These are phyloP conservation scores for Tyria jacobaeae DNA, from an alignment of 2,888 invertebrate genomes.

Conservation along the genomic window DNA sequence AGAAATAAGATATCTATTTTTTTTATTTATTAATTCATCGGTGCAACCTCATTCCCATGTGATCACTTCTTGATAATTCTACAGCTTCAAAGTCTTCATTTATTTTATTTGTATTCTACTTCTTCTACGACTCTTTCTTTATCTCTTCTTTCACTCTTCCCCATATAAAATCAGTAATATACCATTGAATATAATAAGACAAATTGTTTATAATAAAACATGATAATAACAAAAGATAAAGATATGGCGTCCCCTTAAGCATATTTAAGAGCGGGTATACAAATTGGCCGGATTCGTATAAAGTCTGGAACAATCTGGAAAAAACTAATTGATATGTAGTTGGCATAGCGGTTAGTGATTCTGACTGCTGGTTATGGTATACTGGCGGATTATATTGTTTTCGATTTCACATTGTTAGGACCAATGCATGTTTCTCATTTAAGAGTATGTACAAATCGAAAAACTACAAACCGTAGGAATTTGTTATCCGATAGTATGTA, in stretches of 20 bases:
- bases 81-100: background rate
- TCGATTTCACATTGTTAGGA: no score
- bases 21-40: background rate
- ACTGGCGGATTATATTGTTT: no score
- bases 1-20: no score
- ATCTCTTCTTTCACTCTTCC: background rate
- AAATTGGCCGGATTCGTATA: background rate
- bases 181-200: slow-evolving; percentile 7
- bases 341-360: no score
- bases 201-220: background rate
- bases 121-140: slow-evolving; percentile 2
- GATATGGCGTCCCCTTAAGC: slow-evolving; percentile 3
- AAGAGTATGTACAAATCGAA: no score
- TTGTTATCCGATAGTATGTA: no score
- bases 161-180: slow-evolving; percentile 1
- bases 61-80: background rate
- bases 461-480: no score
- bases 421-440: no score
- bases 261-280: slow-evolving; percentile 5
- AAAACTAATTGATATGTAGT: background rate
- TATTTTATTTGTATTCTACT: background rate
- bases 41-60: background rate
- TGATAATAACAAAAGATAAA: background rate
- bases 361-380: no score
- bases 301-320: slow-evolving; percentile 5